Conservation (phyloP, 1,140 invertebrate species). For the Drosophila sproati region DNA sequence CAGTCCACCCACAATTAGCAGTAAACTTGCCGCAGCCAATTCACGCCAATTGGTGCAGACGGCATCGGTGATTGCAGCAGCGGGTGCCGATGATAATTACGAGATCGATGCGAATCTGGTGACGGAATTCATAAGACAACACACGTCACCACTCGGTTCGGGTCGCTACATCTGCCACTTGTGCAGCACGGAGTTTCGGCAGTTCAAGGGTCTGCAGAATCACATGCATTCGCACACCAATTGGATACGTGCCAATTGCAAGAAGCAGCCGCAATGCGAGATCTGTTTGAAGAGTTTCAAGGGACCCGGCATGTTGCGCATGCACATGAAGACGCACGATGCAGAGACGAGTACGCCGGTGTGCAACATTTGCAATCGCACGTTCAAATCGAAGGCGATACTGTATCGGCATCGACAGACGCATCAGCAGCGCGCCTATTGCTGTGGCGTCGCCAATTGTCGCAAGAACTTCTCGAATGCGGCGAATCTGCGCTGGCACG, state of each 20-base stretch:
- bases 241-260: slow-evolving; percentile 87
- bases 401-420: slow-evolving; percentile 87
- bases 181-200: slow-evolving; percentile 87
- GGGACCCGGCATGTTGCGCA: slow-evolving; percentile 87
- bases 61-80: slow-evolving; percentile 76
- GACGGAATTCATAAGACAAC: slow-evolving; percentile 78
- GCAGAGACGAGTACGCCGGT: slow-evolving; percentile 86
- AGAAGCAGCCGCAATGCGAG: slow-evolving; percentile 87
- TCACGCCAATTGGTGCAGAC: slow-evolving; percentile 76
- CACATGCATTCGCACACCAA: slow-evolving; percentile 87
- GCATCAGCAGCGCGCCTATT: slow-evolving; percentile 85
- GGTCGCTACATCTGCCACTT: slow-evolving; percentile 87
- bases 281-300: slow-evolving; percentile 86
- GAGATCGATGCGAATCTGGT: slow-evolving; percentile 79
- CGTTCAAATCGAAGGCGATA: slow-evolving; percentile 86
- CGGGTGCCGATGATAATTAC: slow-evolving; percentile 71
- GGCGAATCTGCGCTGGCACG: slow-evolving; percentile 70
- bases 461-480: slow-evolving; percentile 78
- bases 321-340: slow-evolving; percentile 88
- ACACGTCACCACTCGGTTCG: slow-evolving; percentile 77
- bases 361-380: slow-evolving; percentile 86
- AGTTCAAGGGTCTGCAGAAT: slow-evolving; percentile 86
- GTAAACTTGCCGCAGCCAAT: slow-evolving; percentile 67
- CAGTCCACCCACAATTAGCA: slow-evolving; percentile 58
- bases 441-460: slow-evolving; percentile 77